phyloP scores from a whole-genome alignment of 2,113 vertebrate species.

The Tragelaphus strepsiceros region DNA sequence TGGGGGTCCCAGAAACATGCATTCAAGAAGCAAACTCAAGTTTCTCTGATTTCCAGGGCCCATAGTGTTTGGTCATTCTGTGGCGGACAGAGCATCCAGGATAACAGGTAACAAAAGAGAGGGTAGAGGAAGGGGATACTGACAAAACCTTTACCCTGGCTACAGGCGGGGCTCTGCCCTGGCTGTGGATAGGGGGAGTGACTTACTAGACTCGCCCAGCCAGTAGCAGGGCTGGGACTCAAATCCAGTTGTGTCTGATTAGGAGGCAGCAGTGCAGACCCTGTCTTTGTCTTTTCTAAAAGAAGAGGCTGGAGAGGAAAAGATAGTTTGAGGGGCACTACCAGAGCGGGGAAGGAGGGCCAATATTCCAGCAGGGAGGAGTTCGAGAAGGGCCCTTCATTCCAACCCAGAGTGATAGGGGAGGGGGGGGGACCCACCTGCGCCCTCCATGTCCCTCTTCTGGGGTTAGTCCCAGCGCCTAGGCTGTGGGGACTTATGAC shows the following conservation, averaged over 20 bases:
- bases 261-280: neutral
- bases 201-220: neutral
- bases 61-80: fast-evolving
- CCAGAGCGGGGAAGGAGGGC: fast-evolving
- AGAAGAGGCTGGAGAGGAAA: neutral
- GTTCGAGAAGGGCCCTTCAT: neutral
- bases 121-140: neutral
- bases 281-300: too few relatives aligned
- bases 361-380: too few relatives aligned
- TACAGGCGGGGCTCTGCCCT: neutral
- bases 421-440: neutral
- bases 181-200: neutral
- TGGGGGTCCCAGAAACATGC: neutral
- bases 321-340: neutral
- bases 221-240: neutral
- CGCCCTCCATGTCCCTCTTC: neutral
- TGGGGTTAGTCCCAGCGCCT: neutral
- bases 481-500: neutral
- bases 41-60: conserved; percentile 29
- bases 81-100: fast-evolving
- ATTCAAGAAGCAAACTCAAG: neutral
- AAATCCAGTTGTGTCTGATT: neutral
- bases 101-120: neutral
- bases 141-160: neutral
- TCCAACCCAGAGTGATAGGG: neutral